A percentile compares a stretch with the other conserved stretches of the same genome.
phyloP scores from a whole-genome alignment of 2,113 vertebrate genomes.

The Peromyscus polionotus region DNA sequence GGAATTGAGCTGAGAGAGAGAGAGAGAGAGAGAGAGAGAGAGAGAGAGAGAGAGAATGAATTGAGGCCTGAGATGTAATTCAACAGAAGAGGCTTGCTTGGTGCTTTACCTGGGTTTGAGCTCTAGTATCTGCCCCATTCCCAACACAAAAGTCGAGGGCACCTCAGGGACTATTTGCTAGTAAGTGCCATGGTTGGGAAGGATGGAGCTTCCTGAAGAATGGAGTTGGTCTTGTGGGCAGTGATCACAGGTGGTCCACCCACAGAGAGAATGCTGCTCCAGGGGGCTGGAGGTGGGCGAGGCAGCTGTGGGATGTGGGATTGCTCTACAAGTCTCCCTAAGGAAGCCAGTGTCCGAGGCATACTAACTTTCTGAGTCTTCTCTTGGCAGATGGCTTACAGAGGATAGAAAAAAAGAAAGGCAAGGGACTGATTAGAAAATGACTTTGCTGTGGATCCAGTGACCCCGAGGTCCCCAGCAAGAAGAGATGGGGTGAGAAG shows the following conservation, averaged over 20 bases:
- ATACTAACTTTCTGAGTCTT: not conserved
- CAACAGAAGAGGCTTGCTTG: not conserved
- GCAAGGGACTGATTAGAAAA: not conserved
- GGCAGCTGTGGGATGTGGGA: no score
- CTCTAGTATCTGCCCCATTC: not conserved
- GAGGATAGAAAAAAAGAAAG: not conserved
- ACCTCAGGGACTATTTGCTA: not conserved
- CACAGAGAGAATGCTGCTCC: not conserved
- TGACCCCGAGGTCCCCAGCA: not conserved
- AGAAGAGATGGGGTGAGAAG: not conserved
- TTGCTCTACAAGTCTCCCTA: not conserved
- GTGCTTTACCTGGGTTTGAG: not conserved
- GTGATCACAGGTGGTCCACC: accelerated
- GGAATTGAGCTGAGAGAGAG: not conserved
- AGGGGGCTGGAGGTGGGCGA: not conserved
- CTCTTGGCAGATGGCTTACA: not conserved
- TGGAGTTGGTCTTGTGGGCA: not conserved
- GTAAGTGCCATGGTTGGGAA: not conserved
- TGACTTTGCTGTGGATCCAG: not conserved
- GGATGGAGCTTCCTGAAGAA: not conserved
- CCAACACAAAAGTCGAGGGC: not conserved
- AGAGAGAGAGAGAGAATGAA: not conserved
- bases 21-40: not conserved
- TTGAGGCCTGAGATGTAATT: not conserved
- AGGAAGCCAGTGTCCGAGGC: not conserved